Base-by-base conservation (phyloP, 1,140 invertebrate species). In the Drosophila virilis region DNA sequence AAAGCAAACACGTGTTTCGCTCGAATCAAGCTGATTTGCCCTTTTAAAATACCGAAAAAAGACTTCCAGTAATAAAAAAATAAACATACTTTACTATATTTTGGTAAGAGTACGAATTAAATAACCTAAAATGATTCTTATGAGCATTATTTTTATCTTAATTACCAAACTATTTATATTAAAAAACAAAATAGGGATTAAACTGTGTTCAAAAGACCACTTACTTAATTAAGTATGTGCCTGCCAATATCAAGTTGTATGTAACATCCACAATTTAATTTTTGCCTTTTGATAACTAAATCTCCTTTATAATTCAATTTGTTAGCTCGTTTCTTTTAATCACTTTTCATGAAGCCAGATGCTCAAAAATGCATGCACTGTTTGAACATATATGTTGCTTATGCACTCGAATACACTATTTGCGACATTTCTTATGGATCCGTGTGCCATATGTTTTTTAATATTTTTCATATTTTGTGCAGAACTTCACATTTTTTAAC, bases 381-480 rank as follows among this genome's bases (percentile, higher is more conserved):
- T 13, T 15, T 6, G 7, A 35, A 35, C 7, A 28, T 4, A 43
- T 28, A 28, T 15, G 37, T 55, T 57, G 60, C 17, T 57, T 17
- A 9, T 54, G 46, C 8, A 57, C 42, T 37, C 46, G 9, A 8
- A 15, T 6, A 2, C n/a, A 54, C 32, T 40, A 7, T n/a, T 51
- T 9, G 71, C 68, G 62, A 78, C 70, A 65, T 82, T 86, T 61
- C 37, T 58, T 64, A 12, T 66, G 51, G 2, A 15, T 8, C 35
- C 8, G 3, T 13, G 13, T 48, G 46, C 46, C 58, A 70, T 57
- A 42, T 74, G 65, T 55, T 54, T 38, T 50, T 12, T 33, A 64
- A 32, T 17, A 43, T 35, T 64, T 74, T 50, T 68, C 68, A 86
- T 50, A 76, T 86, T 86, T 80, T 52, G 35, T 48, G 45, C 64